Evolutionary conservation across 2,113 vertebrate genomes (phyloP).

Genomic region (Epinephelus cyanopodus): DNA sequence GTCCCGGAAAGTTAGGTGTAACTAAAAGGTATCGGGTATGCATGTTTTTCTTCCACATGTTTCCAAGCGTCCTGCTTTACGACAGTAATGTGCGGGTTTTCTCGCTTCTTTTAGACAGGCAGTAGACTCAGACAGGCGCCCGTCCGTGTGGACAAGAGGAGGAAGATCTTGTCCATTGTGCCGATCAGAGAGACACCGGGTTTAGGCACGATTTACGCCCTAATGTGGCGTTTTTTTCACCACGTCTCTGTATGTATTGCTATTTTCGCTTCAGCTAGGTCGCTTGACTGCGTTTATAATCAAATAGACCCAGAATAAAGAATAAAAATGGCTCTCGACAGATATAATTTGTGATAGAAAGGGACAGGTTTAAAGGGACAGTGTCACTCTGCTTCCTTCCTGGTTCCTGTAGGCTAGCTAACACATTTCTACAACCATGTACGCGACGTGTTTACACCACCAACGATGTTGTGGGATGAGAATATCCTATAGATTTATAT

Average conservation of each 20-base stretch:
- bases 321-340: constrained; percentile 65
- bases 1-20: constrained; percentile 81
- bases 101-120: constrained; percentile 55
- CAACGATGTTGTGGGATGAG: neutral
- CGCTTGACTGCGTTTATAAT: neutral
- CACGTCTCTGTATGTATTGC: neutral
- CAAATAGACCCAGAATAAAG: constrained; percentile 35
- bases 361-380: constrained; percentile 84
- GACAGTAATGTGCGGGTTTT: neutral
- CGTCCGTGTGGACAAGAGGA: constrained; percentile 78
- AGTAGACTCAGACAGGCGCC: constrained; percentile 64
- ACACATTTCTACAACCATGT: neutral
- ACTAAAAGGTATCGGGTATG: constrained; percentile 81
- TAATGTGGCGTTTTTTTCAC: neutral
- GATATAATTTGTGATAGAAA: constrained; percentile 59
- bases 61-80: constrained; percentile 19
- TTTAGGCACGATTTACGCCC: constrained; percentile 9
- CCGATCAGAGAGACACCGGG: constrained; percentile 55
- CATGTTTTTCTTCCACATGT: constrained; percentile 69
- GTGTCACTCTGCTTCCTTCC: constrained; percentile 68
- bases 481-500: neutral
- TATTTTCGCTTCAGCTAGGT: neutral
- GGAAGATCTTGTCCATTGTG: constrained; percentile 83
- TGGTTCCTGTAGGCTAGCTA: constrained; percentile 51
- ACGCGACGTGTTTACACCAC: neutral